These are phyloP conservation scores for Melanotaenia maccullochi DNA, from an alignment of 2,797 vertebrate species.

Conservation along the genomic window DNA sequence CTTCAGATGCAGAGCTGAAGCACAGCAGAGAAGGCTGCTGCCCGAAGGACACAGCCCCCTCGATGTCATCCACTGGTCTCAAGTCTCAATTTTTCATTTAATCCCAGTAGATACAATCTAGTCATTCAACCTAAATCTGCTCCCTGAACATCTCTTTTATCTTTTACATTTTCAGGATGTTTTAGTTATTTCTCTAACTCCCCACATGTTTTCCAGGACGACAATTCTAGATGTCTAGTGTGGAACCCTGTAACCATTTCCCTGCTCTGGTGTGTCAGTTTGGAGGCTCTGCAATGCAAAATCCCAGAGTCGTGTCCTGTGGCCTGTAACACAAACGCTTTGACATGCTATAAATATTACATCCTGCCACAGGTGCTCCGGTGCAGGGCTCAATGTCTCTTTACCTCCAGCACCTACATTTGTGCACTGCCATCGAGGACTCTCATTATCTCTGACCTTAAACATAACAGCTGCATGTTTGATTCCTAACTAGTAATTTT, in stretches of 20 bases:
- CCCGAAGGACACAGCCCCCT: too few species aligned
- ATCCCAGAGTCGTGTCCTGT: slow-evolving; percentile 39
- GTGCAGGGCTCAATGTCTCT: slow-evolving; percentile 51
- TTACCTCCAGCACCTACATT: slow-evolving; percentile 28
- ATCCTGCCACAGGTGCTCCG: slow-evolving; percentile 44
- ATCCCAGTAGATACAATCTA: too few species aligned
- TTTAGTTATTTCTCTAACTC: slow-evolving; percentile 1
- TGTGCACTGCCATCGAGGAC: not conserved
- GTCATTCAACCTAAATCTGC: not conserved
- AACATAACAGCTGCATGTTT: not conserved
- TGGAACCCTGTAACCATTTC: not conserved
- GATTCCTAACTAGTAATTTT: not conserved
- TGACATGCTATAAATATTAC: slow-evolving; percentile 64
- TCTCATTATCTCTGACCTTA: not conserved
- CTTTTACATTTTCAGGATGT: not conserved
- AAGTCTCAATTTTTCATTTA: too few species aligned
- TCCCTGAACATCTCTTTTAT: not conserved
- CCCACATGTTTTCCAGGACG: not conserved
- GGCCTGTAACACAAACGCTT: slow-evolving; percentile 60
- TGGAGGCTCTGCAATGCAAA: slow-evolving; percentile 12
- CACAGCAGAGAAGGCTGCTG: too few species aligned
- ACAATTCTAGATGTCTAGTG: not conserved
- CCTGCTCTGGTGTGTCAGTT: not conserved
- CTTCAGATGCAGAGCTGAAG: too few species aligned
- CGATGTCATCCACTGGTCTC: too few species aligned